Evolutionary conservation across 35 echinoderm and acorn worm genomes (phyloP).

Genomic region (Ophiothrix spiculata): DNA sequence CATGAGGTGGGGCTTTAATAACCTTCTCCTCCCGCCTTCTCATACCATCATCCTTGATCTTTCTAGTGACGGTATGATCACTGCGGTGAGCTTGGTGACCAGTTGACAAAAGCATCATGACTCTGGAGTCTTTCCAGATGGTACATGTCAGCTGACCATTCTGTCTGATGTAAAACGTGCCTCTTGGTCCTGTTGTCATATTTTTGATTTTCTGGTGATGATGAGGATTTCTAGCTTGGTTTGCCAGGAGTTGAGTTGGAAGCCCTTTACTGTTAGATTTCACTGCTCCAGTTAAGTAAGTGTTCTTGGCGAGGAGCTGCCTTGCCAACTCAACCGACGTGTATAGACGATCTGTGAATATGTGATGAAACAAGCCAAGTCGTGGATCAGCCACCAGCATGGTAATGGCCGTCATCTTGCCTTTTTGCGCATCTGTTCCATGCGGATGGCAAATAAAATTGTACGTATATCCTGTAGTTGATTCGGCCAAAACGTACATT

Average conservation of each 20-base stretch:
- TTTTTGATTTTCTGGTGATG: not conserved
- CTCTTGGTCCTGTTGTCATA: not conserved
- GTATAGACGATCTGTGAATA: constrained; percentile 29
- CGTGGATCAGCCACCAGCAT: constrained; percentile 5
- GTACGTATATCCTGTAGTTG: constrained; percentile 9
- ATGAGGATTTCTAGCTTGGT: not conserved
- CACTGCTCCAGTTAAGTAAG: constrained; percentile 43
- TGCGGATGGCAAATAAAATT: constrained; percentile 15
- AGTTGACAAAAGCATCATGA: not conserved
- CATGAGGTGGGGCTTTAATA: constrained; percentile 8
- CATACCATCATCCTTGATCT: not conserved
- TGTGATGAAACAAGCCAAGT: constrained; percentile 7
- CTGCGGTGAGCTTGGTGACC: not conserved
- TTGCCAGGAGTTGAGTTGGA: constrained; percentile 10
- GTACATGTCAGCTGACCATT: not conserved
- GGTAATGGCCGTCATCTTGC: not conserved
- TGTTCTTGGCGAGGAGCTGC: not conserved
- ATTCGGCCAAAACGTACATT: not conserved
- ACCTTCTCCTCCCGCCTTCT: not conserved
- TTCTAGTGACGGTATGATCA: not conserved
- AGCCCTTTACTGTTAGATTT: not conserved
- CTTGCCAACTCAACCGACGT: constrained; percentile 22
- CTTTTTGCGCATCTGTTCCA: not conserved
- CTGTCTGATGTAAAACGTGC: constrained; percentile 15
- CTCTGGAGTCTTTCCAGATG: not conserved